These are phyloP conservation scores for Hypsibius dujardini DNA, from an alignment of 1,140 invertebrate species.

Conservation along the genomic window DNA sequence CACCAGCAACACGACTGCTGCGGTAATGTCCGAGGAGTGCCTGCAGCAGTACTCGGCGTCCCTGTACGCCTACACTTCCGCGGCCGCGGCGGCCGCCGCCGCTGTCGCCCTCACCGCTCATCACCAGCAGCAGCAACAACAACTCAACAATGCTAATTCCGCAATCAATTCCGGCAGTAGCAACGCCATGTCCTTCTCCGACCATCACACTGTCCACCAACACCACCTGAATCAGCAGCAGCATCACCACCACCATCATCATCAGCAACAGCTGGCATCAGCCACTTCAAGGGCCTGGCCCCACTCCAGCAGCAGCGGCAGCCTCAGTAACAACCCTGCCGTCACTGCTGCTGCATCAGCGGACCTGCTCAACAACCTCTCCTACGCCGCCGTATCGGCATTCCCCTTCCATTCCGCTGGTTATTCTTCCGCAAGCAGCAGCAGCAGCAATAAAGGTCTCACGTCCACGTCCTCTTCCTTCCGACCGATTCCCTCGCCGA, in stretches of 20 bases:
- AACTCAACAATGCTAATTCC: background rate
- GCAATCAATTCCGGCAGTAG: background rate
- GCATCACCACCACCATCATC: background rate
- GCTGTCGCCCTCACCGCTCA: background rate
- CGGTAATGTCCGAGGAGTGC: background rate
- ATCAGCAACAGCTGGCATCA: too few species aligned
- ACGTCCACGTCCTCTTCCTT: background rate
- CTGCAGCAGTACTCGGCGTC: background rate
- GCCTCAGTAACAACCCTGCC: too few species aligned
- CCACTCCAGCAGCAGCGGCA: too few species aligned
- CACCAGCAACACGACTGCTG: background rate
- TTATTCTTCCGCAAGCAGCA: background rate
- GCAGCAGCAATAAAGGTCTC: background rate
- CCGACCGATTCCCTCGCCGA: background rate
- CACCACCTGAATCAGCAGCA: background rate
- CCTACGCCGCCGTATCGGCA: background rate
- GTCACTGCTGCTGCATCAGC: too few species aligned
- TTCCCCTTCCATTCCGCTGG: conserved; percentile 9
- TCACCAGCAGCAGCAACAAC: background rate
- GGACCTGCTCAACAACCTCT: too few species aligned
- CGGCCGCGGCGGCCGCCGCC: background rate
- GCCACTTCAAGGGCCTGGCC: too few species aligned
- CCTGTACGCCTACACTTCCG: background rate
- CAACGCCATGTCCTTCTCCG: too few species aligned
- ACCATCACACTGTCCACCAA: background rate